Conservation (phyloP, 2,113 vertebrate species). For the Urocitellus parryii region DNA sequence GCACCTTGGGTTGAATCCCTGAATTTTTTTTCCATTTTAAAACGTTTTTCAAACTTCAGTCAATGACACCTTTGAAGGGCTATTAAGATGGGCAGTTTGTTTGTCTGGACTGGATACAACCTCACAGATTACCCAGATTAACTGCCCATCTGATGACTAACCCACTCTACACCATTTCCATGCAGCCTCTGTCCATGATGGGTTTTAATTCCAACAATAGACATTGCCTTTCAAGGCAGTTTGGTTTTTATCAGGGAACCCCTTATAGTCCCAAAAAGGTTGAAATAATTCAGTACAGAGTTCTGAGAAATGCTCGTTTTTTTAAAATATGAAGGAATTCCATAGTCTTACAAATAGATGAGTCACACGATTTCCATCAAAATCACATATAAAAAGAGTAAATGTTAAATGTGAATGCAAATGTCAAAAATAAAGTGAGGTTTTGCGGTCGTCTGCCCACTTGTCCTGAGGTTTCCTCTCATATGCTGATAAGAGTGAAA, state of each 20-base stretch:
- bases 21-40: background rate
- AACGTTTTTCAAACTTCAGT: background rate
- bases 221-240: background rate
- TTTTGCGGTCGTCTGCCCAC: background rate
- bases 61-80: background rate
- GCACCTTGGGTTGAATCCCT: no score
- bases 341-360: constrained; percentile 55
- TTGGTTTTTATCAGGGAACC: constrained; percentile 13
- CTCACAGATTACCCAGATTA: background rate
- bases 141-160: background rate
- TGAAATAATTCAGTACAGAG: background rate
- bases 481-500: background rate
- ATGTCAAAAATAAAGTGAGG: constrained; percentile 62
- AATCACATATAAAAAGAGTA: constrained; percentile 24
- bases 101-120: background rate
- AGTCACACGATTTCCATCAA: constrained; percentile 63
- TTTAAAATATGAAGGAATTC: constrained; percentile 56
- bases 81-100: background rate
- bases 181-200: background rate
- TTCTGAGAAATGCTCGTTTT: constrained; percentile 45
- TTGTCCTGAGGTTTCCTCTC: background rate
- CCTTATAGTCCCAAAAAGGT: background rate
- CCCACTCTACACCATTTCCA: background rate
- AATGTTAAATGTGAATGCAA: constrained; percentile 67
- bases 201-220: background rate